A percentile compares a stretch with the other conserved stretches of the same genome.
phyloP scores from a whole-genome alignment of 2,797 vertebrate genomes.

The Hydrophis major region DNA sequence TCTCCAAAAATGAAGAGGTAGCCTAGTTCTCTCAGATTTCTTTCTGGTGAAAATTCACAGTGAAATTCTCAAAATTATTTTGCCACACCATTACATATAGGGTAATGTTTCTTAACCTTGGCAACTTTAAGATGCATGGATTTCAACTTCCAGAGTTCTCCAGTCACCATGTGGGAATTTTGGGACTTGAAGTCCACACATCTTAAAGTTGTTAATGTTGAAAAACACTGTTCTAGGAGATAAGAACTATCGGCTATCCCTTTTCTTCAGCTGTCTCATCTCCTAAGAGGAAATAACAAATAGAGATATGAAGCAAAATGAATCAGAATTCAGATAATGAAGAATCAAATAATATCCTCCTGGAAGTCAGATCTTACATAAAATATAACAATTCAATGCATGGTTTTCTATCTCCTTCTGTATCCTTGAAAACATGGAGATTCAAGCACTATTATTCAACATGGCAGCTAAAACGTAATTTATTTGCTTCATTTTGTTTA shows the following conservation, averaged over 20 bases:
- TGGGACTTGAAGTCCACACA: neutral
- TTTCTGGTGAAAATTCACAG: neutral
- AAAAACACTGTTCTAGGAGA: neutral
- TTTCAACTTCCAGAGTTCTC: neutral
- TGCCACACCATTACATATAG: neutral
- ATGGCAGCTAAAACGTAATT: neutral
- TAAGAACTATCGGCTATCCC: neutral
- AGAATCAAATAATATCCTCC: neutral
- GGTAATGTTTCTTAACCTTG: neutral
- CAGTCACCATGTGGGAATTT: neutral
- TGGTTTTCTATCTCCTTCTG: neutral
- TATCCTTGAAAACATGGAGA: neutral
- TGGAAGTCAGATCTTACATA: neutral
- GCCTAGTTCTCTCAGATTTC: neutral
- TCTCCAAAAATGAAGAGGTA: neutral
- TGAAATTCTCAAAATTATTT: neutral
- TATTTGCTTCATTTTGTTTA: neutral
- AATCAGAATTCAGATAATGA: neutral
- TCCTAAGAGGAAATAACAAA: neutral
- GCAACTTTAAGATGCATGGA: neutral
- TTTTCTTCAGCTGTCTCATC: neutral
- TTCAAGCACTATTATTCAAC: neutral
- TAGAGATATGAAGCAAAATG: neutral
- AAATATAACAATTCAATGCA: neutral
- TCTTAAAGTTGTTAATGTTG: neutral